Evolutionary conservation across 64 coral and sea anemone species (phyloP).

Genomic region (Cladopsammia gracilis): DNA sequence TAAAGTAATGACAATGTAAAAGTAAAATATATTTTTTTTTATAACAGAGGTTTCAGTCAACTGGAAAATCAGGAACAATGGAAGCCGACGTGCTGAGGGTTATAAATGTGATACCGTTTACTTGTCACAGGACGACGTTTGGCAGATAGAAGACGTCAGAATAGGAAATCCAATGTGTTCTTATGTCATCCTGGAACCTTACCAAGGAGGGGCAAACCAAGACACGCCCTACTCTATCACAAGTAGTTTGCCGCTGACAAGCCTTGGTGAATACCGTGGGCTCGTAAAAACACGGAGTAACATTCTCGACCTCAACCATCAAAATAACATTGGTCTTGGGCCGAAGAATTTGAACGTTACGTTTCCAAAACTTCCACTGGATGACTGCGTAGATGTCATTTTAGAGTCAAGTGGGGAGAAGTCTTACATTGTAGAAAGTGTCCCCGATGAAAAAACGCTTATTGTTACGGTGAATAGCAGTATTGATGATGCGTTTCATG

Average conservation of each 20-base stretch:
- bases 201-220: constrained; percentile 46
- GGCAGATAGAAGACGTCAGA: constrained; percentile 85
- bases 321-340: constrained; percentile 79
- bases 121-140: constrained; percentile 81
- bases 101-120: constrained; percentile 89
- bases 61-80: constrained; percentile 87
- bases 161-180: constrained; percentile 62
- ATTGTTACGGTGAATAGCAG: constrained; percentile 57
- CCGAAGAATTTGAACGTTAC: constrained; percentile 73
- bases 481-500: constrained; percentile 61
- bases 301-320: constrained; percentile 65
- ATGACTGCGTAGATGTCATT: constrained; percentile 39
- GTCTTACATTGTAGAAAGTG: constrained; percentile 61
- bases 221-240: constrained; percentile 54
- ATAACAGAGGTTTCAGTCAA: constrained; percentile 53
- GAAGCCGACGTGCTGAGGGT: constrained; percentile 56
- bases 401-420: constrained; percentile 12
- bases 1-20: no score
- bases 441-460: constrained; percentile 69
- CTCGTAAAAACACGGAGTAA: constrained; percentile 91
- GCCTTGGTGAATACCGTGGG: constrained; percentile 59
- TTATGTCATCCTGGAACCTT: constrained; percentile 66
- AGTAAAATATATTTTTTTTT: neutral
- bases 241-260: constrained; percentile 43
- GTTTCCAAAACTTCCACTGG: constrained; percentile 70